phyloP scores from a whole-genome alignment of 2,797 vertebrate species.

The Lerista edwardsae region DNA sequence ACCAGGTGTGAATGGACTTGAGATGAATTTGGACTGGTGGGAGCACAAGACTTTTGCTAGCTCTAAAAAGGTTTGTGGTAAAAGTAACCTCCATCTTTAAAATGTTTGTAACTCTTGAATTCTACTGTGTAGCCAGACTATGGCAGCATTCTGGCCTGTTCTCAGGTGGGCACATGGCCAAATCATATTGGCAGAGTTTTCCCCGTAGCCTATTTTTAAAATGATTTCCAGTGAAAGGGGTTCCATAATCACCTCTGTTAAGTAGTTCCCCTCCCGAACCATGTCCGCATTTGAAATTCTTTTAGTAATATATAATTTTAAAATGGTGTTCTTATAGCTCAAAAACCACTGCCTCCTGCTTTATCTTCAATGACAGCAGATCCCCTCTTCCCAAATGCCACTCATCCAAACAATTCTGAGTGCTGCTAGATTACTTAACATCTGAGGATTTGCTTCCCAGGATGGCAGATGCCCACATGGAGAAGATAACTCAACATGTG shows the following conservation, averaged over 20 bases:
- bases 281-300: neutral
- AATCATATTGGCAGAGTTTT: neutral
- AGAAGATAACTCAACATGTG: too few relatives aligned
- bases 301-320: neutral
- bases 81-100: neutral
- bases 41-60: neutral
- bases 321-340: neutral
- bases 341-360: neutral
- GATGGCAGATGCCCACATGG: too few relatives aligned
- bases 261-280: neutral
- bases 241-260: slow-evolving; percentile 13
- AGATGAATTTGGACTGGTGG: neutral
- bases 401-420: too few relatives aligned
- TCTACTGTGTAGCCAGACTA: neutral
- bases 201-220: neutral
- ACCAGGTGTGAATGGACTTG: neutral
- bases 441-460: too few relatives aligned
- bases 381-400: too few relatives aligned
- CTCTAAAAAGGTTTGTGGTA: neutral
- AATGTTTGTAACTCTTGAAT: neutral
- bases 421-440: too few relatives aligned
- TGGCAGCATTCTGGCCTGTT: neutral
- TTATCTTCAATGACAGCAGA: neutral
- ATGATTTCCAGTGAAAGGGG: neutral
- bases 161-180: slow-evolving; percentile 2